Evolutionary conservation across 2,888 invertebrate genomes (phyloP).

Genomic region (Drosophila subsilvestris): DNA sequence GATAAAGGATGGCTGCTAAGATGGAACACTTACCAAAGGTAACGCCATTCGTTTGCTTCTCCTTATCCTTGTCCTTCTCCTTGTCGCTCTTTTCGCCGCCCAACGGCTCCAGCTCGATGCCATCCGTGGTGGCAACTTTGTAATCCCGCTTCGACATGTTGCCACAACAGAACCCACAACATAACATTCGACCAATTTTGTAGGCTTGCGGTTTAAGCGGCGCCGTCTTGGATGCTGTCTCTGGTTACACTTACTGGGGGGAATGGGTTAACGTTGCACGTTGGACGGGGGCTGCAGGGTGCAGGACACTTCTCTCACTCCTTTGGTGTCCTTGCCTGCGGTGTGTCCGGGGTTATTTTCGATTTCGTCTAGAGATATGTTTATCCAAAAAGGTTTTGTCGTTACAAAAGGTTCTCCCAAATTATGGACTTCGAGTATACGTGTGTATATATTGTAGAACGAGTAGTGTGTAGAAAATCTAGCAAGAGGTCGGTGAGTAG

Average conservation of each 20-base stretch:
- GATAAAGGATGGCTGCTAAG: background rate
- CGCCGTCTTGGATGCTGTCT: constrained; percentile 65
- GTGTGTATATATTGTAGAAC: constrained; percentile 14
- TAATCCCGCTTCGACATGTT: constrained; percentile 84
- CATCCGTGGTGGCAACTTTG: constrained; percentile 84
- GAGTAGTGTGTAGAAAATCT: constrained; percentile 44
- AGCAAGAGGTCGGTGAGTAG: constrained; percentile 69
- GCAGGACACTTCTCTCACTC: background rate
- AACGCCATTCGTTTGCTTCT: constrained; percentile 83
- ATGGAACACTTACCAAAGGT: constrained; percentile 82
- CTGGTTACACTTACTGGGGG: constrained; percentile 14
- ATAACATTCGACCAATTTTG: constrained; percentile 83
- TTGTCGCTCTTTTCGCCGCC: constrained; percentile 83
- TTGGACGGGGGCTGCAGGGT: background rate
- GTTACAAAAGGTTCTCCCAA: constrained; percentile 47
- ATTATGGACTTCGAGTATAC: constrained; percentile 14
- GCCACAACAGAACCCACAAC: constrained; percentile 83
- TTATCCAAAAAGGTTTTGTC: constrained; percentile 27
- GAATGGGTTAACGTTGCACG: constrained; percentile 1
- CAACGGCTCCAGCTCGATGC: constrained; percentile 83
- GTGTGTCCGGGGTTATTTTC: background rate
- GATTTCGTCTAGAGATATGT: constrained; percentile 40
- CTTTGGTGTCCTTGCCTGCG: background rate
- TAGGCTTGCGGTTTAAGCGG: constrained; percentile 70
- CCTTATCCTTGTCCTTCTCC: constrained; percentile 81